Evolutionary conservation across 2,113 vertebrate species (phyloP).

Genomic region (Epinephelus moara): DNA sequence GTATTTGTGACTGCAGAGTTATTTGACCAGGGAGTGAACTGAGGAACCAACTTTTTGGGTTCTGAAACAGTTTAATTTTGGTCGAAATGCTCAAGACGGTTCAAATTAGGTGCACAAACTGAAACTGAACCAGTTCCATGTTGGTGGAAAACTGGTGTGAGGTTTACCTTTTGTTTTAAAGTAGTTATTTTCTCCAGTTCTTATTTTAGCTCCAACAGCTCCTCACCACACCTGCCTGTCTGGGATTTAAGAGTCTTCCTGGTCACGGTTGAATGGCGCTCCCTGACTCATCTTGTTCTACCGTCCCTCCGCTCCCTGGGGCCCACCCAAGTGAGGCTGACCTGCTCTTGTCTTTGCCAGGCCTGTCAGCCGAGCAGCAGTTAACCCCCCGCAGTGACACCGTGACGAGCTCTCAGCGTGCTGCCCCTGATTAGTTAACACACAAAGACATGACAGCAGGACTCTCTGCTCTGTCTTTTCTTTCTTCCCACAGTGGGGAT

Average conservation of each 20-base stretch:
- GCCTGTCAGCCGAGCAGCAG: slow-evolving; percentile 51
- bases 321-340: slow-evolving; percentile 63
- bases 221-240: slow-evolving; percentile 44
- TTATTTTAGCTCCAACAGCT: slow-evolving; percentile 29
- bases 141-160: too few species aligned
- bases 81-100: too few species aligned
- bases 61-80: too few species aligned
- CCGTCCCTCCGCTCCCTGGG: slow-evolving; percentile 27
- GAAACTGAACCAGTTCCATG: too few species aligned
- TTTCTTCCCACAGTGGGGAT: slow-evolving; percentile 47
- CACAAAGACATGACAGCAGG: slow-evolving; percentile 77
- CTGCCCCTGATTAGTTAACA: slow-evolving; percentile 79
- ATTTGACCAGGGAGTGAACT: too few species aligned
- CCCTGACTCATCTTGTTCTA: slow-evolving; percentile 35
- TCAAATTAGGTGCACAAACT: too few species aligned
- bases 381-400: slow-evolving; percentile 60
- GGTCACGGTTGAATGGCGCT: not conserved
- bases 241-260: slow-evolving; percentile 13
- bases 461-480: slow-evolving; percentile 47
- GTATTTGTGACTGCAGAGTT: too few species aligned
- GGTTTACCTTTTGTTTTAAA: not conserved
- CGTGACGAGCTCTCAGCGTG: slow-evolving; percentile 70
- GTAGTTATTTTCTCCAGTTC: slow-evolving; percentile 10
- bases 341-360: slow-evolving; percentile 6
- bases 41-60: too few species aligned